Base-by-base conservation (phyloP, 2,797 vertebrate species). In the Meriones psammophilus region DNA sequence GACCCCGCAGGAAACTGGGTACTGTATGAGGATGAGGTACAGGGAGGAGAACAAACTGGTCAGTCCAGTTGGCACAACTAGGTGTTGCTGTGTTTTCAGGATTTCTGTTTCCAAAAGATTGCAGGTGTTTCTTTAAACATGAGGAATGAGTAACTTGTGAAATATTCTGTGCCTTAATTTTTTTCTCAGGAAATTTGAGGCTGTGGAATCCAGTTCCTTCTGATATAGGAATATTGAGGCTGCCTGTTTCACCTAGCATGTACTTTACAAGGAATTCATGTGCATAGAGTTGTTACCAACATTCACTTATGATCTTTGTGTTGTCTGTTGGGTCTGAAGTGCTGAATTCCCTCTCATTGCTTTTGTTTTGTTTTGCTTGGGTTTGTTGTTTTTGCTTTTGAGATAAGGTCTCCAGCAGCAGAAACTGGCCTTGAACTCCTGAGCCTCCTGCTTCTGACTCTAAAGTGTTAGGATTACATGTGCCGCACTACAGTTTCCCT, bases 111-210 rank as follows among this genome's bases (percentile, higher is more conserved):
- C 39, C 39, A 42, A 89, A 20, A 76, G 39, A 91, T 58, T 89
- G 10, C 4, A 76, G 50, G 87, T 76, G 69, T 58, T 95, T 89
- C 73, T 89, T 76, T 39, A 87, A 77, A 91, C 69, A 56, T 74
- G 76, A 80, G 42, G 15, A 80, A 58, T 26, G 84, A 74, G 79
- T 96, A 42, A 74, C 30, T 76, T 84, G 30, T 54, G 54, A 93
- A 94, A 92, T 54, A 89, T 74, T 50, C 17, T 62, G 13, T 13
- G 12, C 3, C 26, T 91, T 39, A 12, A 42, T 85, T 33, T 93
- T 91, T 90, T 66, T n/a, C n/a, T 30, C 22, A 74, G 24, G 89
- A 78, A 20, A 66, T 68, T 92, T 88, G 79, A 84, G 90, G 30
- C 15, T 71, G 83, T 64, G n/a, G n/a, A 88, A 69, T 71, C 76